These are phyloP conservation scores for Argyresthia albistria DNA, from an alignment of 2,888 invertebrate species.

Conservation along the genomic window DNA sequence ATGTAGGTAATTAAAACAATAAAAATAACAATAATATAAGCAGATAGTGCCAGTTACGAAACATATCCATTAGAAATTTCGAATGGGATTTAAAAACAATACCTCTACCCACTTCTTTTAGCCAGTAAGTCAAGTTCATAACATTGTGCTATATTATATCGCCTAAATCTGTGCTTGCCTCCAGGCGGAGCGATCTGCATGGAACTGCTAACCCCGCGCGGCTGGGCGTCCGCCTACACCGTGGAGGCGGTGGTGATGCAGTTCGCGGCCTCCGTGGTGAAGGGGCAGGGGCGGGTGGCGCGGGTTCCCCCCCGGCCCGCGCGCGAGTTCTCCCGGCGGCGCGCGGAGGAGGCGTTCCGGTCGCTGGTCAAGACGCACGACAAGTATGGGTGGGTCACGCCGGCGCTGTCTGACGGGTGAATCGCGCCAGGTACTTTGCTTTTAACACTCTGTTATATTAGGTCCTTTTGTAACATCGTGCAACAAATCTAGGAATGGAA, in stretches of 20 bases:
- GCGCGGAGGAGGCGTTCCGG: conserved; percentile 91
- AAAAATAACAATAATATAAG: too few relatives aligned
- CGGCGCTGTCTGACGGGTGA: conserved; percentile 89
- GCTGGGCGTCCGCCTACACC: conserved; percentile 91
- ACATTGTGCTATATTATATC: too few relatives aligned
- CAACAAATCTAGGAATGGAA: too few relatives aligned
- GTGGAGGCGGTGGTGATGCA: conserved; percentile 92
- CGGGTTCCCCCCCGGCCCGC: conserved; percentile 84
- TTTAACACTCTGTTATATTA: too few relatives aligned
- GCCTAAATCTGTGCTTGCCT: too few relatives aligned
- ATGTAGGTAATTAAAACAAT: too few relatives aligned
- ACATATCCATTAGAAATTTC: too few relatives aligned
- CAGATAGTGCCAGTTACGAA: too few relatives aligned
- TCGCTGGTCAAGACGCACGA: conserved; percentile 91
- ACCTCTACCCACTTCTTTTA: too few relatives aligned
- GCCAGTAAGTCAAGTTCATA: too few relatives aligned
- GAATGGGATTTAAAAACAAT: too few relatives aligned
- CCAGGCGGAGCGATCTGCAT: conserved; percentile 88
- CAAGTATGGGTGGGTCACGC: conserved; percentile 94
- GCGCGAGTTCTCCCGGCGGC: conserved; percentile 82
- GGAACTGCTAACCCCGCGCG: conserved; percentile 88
- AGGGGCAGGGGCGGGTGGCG: conserved; percentile 88
- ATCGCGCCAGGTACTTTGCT: conserved; percentile 17
- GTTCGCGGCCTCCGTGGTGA: conserved; percentile 90
- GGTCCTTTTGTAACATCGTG: too few relatives aligned